Conservation (phyloP, 2,888 invertebrate genomes). For the Pheosia tremula region DNA sequence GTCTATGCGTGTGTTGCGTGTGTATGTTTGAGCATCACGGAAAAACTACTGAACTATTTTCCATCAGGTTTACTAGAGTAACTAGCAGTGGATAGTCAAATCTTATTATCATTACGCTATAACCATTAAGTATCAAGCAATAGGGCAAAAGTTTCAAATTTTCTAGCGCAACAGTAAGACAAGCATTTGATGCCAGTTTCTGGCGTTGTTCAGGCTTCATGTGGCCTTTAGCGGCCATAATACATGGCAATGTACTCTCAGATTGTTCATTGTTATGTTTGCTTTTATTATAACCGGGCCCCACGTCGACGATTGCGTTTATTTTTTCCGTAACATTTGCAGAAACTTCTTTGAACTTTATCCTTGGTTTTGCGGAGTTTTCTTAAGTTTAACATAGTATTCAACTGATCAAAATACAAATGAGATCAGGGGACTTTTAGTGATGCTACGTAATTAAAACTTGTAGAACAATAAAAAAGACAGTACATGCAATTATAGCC, state of each 20-base stretch:
- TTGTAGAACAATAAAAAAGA: too few relatives aligned
- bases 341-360: constrained; percentile 2
- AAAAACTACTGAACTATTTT: too few relatives aligned
- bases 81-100: too few relatives aligned
- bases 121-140: too few relatives aligned
- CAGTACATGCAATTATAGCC: too few relatives aligned
- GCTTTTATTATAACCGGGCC: constrained; percentile 31
- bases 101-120: too few relatives aligned
- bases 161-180: constrained; percentile 15
- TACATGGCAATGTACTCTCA: constrained; percentile 34
- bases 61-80: too few relatives aligned
- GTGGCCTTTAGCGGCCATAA: constrained; percentile 19
- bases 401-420: background rate
- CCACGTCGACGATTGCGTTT: constrained; percentile 11
- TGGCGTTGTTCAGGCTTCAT: constrained; percentile 8
- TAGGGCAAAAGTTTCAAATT: background rate
- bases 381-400: background rate
- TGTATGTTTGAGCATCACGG: too few relatives aligned
- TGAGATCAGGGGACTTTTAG: background rate
- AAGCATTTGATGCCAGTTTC: constrained; percentile 18
- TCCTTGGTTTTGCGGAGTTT: background rate
- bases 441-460: too few relatives aligned
- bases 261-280: constrained; percentile 26
- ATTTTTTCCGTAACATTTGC: constrained; percentile 10
- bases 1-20: too few relatives aligned